phyloP scores from a whole-genome alignment of 2,113 vertebrate species.

The Coptodon rendalli region DNA sequence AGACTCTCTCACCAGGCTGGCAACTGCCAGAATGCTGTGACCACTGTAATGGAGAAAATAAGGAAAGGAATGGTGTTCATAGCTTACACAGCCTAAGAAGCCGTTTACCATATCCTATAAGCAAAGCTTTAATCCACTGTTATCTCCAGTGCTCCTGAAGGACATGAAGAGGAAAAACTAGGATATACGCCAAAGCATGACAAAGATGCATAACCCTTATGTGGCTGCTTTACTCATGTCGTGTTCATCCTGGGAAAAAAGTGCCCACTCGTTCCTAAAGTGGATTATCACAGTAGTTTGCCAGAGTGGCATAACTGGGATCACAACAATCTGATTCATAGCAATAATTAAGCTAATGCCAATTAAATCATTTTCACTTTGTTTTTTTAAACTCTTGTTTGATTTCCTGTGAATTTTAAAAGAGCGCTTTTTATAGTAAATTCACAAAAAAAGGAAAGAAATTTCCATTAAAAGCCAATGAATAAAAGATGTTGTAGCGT shows the following conservation, averaged over 20 bases:
- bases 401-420: background rate
- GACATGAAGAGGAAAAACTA: background rate
- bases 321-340: background rate
- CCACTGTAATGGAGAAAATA: background rate
- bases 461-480: background rate
- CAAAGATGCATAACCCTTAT: background rate
- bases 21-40: background rate
- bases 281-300: constrained; percentile 6
- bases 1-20: background rate
- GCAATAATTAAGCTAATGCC: background rate
- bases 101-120: background rate
- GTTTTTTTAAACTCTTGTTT: background rate
- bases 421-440: background rate
- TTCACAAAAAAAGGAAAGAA: background rate
- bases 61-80: background rate
- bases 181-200: background rate
- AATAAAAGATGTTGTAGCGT: background rate
- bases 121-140: background rate
- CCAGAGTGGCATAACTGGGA: background rate
- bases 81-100: background rate
- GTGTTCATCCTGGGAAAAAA: background rate
- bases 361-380: background rate
- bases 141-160: background rate
- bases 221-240: background rate
- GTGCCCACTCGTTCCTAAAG: background rate